Evolutionary conservation across 2,888 invertebrate genomes (phyloP).

Genomic region (Mongoloraphidia duomilia): DNA sequence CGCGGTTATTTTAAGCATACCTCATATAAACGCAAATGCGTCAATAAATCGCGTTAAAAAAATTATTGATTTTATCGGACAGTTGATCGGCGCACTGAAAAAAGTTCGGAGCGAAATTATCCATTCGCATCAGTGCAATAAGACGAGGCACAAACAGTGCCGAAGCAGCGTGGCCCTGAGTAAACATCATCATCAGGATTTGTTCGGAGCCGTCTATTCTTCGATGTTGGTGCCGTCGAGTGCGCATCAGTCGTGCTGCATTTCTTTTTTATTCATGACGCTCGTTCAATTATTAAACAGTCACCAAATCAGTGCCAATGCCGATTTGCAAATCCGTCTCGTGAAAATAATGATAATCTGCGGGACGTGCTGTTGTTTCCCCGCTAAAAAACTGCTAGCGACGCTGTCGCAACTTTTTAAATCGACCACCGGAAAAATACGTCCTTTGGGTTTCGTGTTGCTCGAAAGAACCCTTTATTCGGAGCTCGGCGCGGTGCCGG

Average conservation of each 20-base stretch:
- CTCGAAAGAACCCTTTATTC: slow-evolving; percentile 43
- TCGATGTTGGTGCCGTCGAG: slow-evolving; percentile 26
- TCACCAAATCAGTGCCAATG: slow-evolving; percentile 28
- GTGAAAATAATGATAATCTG: slow-evolving; percentile 39
- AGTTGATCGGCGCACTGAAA: slow-evolving; percentile 40
- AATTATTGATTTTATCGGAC: slow-evolving; percentile 40
- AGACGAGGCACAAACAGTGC: slow-evolving; percentile 37
- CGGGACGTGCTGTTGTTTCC: slow-evolving; percentile 50
- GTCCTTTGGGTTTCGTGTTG: slow-evolving; percentile 34
- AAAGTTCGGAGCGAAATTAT: slow-evolving; percentile 39
- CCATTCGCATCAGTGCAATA: slow-evolving; percentile 37
- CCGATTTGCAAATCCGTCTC: slow-evolving; percentile 31
- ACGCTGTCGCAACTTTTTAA: slow-evolving; percentile 35
- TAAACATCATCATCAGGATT: slow-evolving; percentile 43
- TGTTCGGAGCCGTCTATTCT: slow-evolving; percentile 35
- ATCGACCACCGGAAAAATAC: slow-evolving; percentile 26
- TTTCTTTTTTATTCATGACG: slow-evolving; percentile 40
- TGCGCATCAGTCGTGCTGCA: slow-evolving; percentile 35
- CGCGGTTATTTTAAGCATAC: slow-evolving; percentile 37
- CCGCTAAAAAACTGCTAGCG: slow-evolving; percentile 35
- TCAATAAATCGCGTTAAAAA: slow-evolving; percentile 34
- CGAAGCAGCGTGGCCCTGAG: slow-evolving; percentile 30
- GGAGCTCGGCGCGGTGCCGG: slow-evolving; percentile 36
- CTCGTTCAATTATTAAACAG: slow-evolving; percentile 35
- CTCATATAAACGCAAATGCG: slow-evolving; percentile 28